phyloP scores from a whole-genome alignment of 1,140 invertebrate genomes.

The Andrena cerasifolii region DNA sequence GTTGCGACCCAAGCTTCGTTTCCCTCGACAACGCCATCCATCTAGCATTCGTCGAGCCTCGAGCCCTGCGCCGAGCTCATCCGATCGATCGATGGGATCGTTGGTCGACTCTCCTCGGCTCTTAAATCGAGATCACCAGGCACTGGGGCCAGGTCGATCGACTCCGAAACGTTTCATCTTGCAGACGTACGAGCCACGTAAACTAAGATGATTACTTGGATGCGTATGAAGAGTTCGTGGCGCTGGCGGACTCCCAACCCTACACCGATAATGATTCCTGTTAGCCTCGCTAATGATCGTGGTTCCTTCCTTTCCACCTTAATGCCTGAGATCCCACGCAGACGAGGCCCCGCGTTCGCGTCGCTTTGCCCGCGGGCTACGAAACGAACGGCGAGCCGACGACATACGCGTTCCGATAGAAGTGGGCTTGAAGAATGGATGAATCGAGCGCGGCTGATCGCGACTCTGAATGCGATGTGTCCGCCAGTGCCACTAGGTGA shows the following conservation, averaged over 20 bases:
- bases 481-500: constrained; percentile 38
- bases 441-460: not conserved
- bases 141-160: not conserved
- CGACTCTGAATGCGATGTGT: constrained; percentile 7
- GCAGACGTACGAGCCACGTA: constrained; percentile 72
- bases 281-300: constrained; percentile 6
- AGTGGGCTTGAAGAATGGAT: not conserved
- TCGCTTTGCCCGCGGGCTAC: constrained; percentile 23
- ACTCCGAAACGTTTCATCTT: constrained; percentile 75
- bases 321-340: constrained; percentile 70
- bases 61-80: not conserved
- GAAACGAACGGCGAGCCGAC: not conserved
- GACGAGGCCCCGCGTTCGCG: constrained; percentile 22
- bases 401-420: not conserved
- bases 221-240: constrained; percentile 62
- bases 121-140: not conserved
- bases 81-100: not conserved
- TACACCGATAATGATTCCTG: constrained; percentile 59
- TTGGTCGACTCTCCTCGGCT: not conserved
- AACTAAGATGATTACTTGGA: constrained; percentile 61
- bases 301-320: constrained; percentile 35
- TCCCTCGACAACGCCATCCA: not conserved
- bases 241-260: constrained; percentile 70
- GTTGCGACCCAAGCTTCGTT: constrained; percentile 41
- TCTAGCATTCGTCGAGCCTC: not conserved